These are phyloP conservation scores for Dinocampus coccinellae DNA, from an alignment of 2,888 invertebrate genomes.

Conservation along the genomic window DNA sequence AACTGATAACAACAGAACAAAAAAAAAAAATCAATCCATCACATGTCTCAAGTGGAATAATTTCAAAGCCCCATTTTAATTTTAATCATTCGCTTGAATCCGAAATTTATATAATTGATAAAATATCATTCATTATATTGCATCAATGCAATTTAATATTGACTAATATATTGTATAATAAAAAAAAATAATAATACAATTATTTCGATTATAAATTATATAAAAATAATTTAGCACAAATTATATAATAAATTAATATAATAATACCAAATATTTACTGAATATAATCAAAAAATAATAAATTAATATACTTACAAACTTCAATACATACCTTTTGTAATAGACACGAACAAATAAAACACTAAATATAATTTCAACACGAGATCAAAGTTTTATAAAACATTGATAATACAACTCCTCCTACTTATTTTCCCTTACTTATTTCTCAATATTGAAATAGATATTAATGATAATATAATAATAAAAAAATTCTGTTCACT, in stretches of 20 bases:
- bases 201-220: no score
- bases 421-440: neutral
- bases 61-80: neutral
- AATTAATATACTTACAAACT: neutral
- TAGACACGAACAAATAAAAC: no score
- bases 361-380: neutral
- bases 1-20: neutral
- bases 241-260: neutral
- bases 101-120: neutral
- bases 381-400: neutral
- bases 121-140: neutral
- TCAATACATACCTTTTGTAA: neutral
- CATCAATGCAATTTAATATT: neutral
- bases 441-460: neutral
- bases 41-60: neutral
- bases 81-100: neutral
- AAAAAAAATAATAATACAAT: neutral
- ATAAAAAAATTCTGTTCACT: no score
- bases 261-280: slow-evolving; percentile 2
- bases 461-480: neutral
- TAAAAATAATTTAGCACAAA: neutral
- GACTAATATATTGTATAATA: neutral
- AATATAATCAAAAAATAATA: neutral
- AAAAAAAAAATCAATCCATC: no score
- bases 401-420: neutral